These are phyloP conservation scores for Drosophila paulistorum DNA, from an alignment of 1,140 invertebrate species.

Conservation along the genomic window DNA sequence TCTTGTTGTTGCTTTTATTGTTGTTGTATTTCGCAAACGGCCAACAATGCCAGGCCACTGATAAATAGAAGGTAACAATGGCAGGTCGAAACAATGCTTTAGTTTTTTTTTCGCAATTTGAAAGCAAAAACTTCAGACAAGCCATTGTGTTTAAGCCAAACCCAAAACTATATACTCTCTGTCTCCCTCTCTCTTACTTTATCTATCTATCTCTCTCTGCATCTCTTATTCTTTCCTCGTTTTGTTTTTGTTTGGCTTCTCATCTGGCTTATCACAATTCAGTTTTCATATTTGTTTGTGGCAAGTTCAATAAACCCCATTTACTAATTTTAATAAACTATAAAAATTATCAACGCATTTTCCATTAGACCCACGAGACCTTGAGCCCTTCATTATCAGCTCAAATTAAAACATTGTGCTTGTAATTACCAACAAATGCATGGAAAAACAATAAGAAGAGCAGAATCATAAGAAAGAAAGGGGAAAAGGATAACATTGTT, in stretches of 20 bases:
- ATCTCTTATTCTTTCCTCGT: background rate
- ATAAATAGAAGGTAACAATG: slow-evolving; percentile 67
- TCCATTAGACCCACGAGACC: slow-evolving; percentile 50
- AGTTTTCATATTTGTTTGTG: slow-evolving; percentile 43
- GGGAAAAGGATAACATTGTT: slow-evolving; percentile 63
- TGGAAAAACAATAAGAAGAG: background rate
- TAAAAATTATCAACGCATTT: slow-evolving; percentile 56
- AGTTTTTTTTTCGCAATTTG: slow-evolving; percentile 68
- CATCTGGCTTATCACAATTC: slow-evolving; percentile 44
- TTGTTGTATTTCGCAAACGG: slow-evolving; percentile 64
- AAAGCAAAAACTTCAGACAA: slow-evolving; percentile 31
- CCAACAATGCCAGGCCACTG: slow-evolving; percentile 70
- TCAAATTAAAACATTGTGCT: slow-evolving; percentile 78
- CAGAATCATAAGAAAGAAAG: background rate
- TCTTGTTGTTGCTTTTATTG: slow-evolving; percentile 17
- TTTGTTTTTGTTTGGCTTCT: too few species aligned
- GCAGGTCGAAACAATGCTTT: slow-evolving; percentile 43
- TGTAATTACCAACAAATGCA: slow-evolving; percentile 57
- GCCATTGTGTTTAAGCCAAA: slow-evolving; percentile 5
- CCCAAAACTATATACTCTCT: background rate
- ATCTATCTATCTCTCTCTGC: background rate
- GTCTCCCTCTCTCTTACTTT: background rate
- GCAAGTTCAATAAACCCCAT: slow-evolving; percentile 70
- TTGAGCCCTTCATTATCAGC: slow-evolving; percentile 40
- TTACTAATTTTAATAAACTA: slow-evolving; percentile 65